phyloP scores from a whole-genome alignment of 1,140 invertebrate genomes.

The Micrasema longulum region DNA sequence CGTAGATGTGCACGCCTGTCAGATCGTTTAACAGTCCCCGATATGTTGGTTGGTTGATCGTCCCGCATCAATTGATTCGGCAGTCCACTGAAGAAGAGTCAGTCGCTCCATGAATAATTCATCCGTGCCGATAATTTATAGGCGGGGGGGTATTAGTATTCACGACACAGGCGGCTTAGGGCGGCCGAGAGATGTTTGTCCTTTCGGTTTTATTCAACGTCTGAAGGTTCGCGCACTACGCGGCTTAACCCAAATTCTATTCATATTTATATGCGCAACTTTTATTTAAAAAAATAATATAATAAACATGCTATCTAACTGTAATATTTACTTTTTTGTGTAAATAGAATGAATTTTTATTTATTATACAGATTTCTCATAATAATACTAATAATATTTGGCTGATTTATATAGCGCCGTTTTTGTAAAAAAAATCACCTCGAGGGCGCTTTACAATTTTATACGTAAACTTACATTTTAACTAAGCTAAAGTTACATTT shows the following conservation, averaged over 20 bases:
- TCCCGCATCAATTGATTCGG: slow-evolving; percentile 47
- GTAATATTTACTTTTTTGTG: too few species aligned
- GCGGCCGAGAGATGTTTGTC: slow-evolving; percentile 44
- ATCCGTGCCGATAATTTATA: slow-evolving; percentile 49
- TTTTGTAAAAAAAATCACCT: too few species aligned
- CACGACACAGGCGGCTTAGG: slow-evolving; percentile 40
- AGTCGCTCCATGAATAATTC: slow-evolving; percentile 51
- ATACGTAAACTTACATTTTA: too few species aligned
- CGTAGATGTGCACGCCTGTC: slow-evolving; percentile 6
- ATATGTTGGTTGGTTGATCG: slow-evolving; percentile 19
- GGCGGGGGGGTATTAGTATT: slow-evolving; percentile 52
- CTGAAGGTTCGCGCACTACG: slow-evolving; percentile 21
- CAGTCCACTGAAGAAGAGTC: slow-evolving; percentile 32
- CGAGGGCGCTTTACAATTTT: too few species aligned
- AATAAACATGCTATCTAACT: too few species aligned
- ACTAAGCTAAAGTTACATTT: too few species aligned
- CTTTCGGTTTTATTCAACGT: slow-evolving; percentile 45
- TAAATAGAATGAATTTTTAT: too few species aligned
- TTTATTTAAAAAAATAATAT: too few species aligned
- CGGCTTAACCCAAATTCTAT: background rate
- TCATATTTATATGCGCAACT: background rate
- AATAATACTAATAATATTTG: too few species aligned
- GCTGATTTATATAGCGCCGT: too few species aligned
- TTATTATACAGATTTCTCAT: too few species aligned
- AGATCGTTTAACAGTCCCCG: slow-evolving; percentile 18